These are phyloP conservation scores for Caenorhabditis latens DNA, from an alignment of 1,140 invertebrate genomes.

Conservation along the genomic window DNA sequence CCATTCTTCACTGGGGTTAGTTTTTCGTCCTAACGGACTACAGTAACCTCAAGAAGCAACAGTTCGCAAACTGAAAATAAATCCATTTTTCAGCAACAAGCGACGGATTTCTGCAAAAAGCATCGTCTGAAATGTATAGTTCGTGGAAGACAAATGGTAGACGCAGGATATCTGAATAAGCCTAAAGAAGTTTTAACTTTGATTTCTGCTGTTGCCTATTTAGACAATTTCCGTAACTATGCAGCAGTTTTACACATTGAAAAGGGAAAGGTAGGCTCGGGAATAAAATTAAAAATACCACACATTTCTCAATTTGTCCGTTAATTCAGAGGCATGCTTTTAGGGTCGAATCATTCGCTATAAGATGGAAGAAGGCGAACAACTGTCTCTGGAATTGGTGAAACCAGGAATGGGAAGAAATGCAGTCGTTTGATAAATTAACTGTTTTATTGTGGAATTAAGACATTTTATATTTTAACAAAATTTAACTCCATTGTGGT, in stretches of 20 bases:
- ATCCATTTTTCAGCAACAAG: not conserved
- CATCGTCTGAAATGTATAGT: slow-evolving; percentile 47
- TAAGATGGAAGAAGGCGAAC: slow-evolving; percentile 42
- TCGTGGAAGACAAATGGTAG: slow-evolving; percentile 51
- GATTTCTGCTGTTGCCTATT: slow-evolving; percentile 53
- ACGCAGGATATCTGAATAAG: slow-evolving; percentile 51
- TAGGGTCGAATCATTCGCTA: slow-evolving; percentile 18
- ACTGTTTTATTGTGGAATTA: not conserved
- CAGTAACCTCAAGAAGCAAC: too few relatives aligned
- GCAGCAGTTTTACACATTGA: slow-evolving; percentile 53
- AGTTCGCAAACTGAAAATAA: not conserved
- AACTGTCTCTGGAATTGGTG: slow-evolving; percentile 24
- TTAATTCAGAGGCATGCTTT: not conserved
- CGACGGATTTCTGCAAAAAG: slow-evolving; percentile 41
- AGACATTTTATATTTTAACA: not conserved
- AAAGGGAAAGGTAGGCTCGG: not conserved
- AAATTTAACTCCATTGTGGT: slow-evolving; percentile 3
- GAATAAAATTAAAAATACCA: too few relatives aligned
- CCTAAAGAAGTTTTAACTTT: slow-evolving; percentile 49
- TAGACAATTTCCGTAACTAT: slow-evolving; percentile 57
- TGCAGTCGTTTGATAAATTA: not conserved
- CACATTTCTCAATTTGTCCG: too few relatives aligned
- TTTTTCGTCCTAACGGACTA: not conserved
- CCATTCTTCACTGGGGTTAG: slow-evolving; percentile 10
- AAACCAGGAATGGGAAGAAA: slow-evolving; percentile 50